phyloP scores from a whole-genome alignment of 2,888 invertebrate species.

The Sceliomorpha sp. region DNA sequence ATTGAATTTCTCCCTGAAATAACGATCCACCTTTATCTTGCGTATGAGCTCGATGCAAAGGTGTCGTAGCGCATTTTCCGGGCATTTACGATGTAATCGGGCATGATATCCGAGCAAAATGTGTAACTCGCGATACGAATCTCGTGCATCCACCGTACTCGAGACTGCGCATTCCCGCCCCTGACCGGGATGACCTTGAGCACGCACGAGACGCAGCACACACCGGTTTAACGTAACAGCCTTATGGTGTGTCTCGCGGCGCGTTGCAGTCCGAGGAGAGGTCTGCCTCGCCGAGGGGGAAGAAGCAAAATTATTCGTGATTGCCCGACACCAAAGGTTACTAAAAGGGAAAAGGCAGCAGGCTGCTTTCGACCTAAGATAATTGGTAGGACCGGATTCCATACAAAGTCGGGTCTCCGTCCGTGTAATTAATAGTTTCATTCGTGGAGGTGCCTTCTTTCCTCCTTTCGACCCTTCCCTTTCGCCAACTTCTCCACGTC shows the following conservation, averaged over 20 bases:
- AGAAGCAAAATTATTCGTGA: conserved; percentile 50
- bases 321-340: conserved; percentile 47
- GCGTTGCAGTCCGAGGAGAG: conserved; percentile 2
- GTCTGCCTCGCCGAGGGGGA: not conserved
- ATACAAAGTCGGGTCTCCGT: conserved; percentile 61
- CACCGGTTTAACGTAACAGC: conserved; percentile 67
- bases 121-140: conserved; percentile 36
- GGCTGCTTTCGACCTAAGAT: conserved; percentile 62
- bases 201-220: conserved; percentile 55
- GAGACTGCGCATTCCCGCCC: conserved; percentile 43
- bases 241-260: conserved; percentile 58
- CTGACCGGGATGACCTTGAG: conserved; percentile 67
- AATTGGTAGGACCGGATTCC: conserved; percentile 77
- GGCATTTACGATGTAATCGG: conserved; percentile 41
- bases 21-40: no score
- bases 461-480: conserved; percentile 43
- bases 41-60: conserved; percentile 1
- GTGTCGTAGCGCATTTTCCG: conserved; percentile 35
- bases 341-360: conserved; percentile 46
- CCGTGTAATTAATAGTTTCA: conserved; percentile 75
- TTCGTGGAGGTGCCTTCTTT: conserved; percentile 40
- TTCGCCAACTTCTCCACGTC: conserved; percentile 8
- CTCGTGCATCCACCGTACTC: conserved; percentile 30
- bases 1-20: not conserved
- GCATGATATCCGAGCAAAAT: conserved; percentile 48